Evolutionary conservation across 2,888 invertebrate genomes (phyloP).

Genomic region (Dolichomitus sp.): DNA sequence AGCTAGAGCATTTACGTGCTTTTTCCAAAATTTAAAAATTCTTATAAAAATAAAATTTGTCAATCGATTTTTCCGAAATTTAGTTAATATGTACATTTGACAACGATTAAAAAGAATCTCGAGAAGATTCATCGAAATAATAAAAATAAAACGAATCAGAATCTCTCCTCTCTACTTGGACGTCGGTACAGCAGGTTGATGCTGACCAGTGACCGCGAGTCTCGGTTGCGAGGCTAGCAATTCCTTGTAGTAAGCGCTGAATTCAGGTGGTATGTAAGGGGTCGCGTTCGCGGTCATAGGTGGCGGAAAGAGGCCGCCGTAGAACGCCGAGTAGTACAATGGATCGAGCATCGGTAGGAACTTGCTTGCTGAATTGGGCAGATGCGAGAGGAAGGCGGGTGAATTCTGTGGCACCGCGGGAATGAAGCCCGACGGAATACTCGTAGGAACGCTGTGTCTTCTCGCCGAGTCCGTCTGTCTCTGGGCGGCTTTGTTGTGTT

Average conservation of each 20-base stretch:
- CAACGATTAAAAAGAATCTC: no score
- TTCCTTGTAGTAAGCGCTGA: conserved; percentile 87
- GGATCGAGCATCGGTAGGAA: conserved; percentile 86
- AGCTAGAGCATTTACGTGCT: no score
- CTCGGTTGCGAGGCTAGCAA: conserved; percentile 87
- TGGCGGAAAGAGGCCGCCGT: conserved; percentile 85
- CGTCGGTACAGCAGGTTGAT: conserved; percentile 82
- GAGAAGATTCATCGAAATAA: no score
- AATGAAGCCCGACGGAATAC: conserved; percentile 78
- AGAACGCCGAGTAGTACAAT: conserved; percentile 86
- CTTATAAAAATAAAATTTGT: no score
- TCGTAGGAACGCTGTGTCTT: conserved; percentile 78
- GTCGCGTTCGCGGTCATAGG: conserved; percentile 78
- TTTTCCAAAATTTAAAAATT: no score
- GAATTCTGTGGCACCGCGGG: conserved; percentile 76
- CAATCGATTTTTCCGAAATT: no score
- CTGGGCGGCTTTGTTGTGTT: conserved; percentile 68
- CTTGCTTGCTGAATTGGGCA: conserved; percentile 83
- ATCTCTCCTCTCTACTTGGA: conserved; percentile 80
- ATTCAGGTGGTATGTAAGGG: conserved; percentile 85
- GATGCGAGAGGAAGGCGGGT: conserved; percentile 81
- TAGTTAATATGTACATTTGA: no score
- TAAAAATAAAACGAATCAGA: conserved; percentile 10
- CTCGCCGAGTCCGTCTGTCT: conserved; percentile 64
- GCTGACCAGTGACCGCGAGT: conserved; percentile 83